phyloP scores from a whole-genome alignment of 2,888 invertebrate species.

The Venustoraphidia nigricollis region DNA sequence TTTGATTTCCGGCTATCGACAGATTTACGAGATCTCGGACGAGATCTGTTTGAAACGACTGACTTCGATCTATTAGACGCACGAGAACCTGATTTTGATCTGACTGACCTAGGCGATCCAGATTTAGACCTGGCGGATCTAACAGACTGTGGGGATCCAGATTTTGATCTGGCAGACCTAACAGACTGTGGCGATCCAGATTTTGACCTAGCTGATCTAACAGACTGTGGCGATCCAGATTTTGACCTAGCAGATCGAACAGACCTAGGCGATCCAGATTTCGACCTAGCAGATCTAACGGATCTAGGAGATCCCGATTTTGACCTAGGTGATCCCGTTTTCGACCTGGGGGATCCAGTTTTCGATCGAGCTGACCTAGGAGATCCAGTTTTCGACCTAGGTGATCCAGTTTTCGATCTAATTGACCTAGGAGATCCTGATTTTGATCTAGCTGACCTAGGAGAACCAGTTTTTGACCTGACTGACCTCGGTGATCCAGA shows the following conservation, averaged over 20 bases:
- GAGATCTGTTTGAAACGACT: neutral
- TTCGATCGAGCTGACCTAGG: slow-evolving; percentile 15
- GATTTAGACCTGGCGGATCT: slow-evolving; percentile 15
- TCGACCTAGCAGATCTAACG: slow-evolving; percentile 13
- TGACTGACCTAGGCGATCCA: slow-evolving; percentile 19
- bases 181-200: slow-evolving; percentile 14
- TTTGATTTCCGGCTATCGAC: neutral
- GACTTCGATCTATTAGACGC: slow-evolving; percentile 16
- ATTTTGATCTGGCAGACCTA: slow-evolving; percentile 7
- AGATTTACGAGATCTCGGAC: neutral
- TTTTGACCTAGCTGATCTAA: slow-evolving; percentile 13
- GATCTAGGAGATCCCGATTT: slow-evolving; percentile 14
- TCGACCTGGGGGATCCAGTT: slow-evolving; percentile 16
- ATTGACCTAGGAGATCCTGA: slow-evolving; percentile 14
- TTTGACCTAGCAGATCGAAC: slow-evolving; percentile 11
- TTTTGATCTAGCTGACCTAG: slow-evolving; percentile 16
- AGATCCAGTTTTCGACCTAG: slow-evolving; percentile 19
- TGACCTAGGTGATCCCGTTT: slow-evolving; percentile 14
- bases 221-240: slow-evolving; percentile 16
- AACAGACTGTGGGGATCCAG: slow-evolving; percentile 6
- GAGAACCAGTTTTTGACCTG: slow-evolving; percentile 13
- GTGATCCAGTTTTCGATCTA: slow-evolving; percentile 16
- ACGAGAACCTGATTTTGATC: slow-evolving; percentile 17
- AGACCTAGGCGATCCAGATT: slow-evolving; percentile 13
- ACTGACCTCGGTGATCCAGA: slow-evolving; percentile 14